Evolutionary conservation across 2,113 vertebrate genomes (phyloP).

Genomic region (Bos taurus): DNA sequence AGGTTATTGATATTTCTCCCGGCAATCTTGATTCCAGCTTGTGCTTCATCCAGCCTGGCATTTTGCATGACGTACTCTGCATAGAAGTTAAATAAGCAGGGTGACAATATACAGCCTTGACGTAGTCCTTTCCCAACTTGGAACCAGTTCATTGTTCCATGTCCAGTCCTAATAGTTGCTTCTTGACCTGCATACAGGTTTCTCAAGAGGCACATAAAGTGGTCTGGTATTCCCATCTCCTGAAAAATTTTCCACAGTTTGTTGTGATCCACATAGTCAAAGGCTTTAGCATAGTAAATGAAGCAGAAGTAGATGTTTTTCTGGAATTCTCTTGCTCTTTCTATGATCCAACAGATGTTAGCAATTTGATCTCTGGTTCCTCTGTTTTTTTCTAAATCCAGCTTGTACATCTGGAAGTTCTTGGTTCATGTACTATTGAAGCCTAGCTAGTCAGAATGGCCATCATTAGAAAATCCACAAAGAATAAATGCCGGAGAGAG

Average conservation of each 20-base stretch:
- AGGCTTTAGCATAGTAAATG: neutral
- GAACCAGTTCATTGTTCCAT: neutral
- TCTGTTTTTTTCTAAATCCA: neutral
- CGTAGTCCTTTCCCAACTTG: neutral
- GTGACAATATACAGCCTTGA: neutral
- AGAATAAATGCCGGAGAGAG: neutral
- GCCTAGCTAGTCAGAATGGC: neutral
- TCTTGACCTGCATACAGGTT: neutral
- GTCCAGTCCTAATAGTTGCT: neutral
- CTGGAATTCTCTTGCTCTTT: neutral
- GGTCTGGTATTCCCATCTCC: neutral
- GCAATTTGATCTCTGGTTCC: neutral
- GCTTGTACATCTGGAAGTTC: neutral
- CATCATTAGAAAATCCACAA: neutral
- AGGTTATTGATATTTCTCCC: neutral
- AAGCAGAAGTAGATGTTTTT: neutral
- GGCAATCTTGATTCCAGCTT: neutral
- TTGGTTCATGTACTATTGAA: neutral
- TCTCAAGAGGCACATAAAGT: neutral
- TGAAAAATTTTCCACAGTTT: neutral
- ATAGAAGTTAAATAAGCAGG: neutral
- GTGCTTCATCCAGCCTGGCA: neutral
- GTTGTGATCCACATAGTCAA: neutral
- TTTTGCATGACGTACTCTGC: neutral
- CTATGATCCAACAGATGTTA: neutral